Evolutionary conservation across 2,113 vertebrate genomes (phyloP).

Genomic region (Pollachius pollachius): DNA sequence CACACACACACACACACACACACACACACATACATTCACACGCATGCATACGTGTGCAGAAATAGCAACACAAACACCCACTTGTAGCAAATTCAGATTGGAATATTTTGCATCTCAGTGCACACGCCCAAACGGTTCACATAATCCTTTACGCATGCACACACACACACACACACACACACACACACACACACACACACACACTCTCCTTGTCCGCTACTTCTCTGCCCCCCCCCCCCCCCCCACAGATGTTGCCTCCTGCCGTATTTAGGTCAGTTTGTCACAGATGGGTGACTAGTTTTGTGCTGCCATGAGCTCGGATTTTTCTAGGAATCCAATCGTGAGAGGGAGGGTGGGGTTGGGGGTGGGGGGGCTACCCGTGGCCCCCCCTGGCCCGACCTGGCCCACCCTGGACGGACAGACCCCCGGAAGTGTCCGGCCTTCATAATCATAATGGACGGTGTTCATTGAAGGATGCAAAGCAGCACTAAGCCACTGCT

Average conservation of each 20-base stretch:
- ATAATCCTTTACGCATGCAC: neutral
- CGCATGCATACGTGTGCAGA: neutral
- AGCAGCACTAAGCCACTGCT: conserved; percentile 39
- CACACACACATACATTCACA: neutral
- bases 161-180: conserved; percentile 6
- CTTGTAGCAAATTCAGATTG: neutral
- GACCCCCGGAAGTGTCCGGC: conserved; percentile 47
- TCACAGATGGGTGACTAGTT: conserved; percentile 67
- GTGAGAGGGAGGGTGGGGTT: too few relatives aligned
- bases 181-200: neutral
- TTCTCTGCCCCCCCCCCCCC: conserved; percentile 43
- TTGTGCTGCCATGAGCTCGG: conserved; percentile 46
- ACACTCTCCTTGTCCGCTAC: conserved; percentile 35
- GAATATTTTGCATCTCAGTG: conserved; percentile 9
- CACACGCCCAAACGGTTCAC: neutral
- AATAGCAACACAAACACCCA: neutral
- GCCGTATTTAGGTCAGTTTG: conserved; percentile 69
- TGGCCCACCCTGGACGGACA: conserved; percentile 47
- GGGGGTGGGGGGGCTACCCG: conserved; percentile 11
- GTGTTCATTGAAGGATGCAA: conserved; percentile 44
- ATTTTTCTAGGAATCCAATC: conserved; percentile 59
- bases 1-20: neutral
- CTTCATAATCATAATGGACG: conserved; percentile 60
- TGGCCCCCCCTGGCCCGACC: too few relatives aligned
- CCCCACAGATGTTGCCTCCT: conserved; percentile 64